Percentiles rank a stretch among this genome's conserved stretches.
These are phyloP conservation scores for Decapterus maruadsi DNA, from an alignment of 2,797 vertebrate species.

Conservation along the genomic window DNA sequence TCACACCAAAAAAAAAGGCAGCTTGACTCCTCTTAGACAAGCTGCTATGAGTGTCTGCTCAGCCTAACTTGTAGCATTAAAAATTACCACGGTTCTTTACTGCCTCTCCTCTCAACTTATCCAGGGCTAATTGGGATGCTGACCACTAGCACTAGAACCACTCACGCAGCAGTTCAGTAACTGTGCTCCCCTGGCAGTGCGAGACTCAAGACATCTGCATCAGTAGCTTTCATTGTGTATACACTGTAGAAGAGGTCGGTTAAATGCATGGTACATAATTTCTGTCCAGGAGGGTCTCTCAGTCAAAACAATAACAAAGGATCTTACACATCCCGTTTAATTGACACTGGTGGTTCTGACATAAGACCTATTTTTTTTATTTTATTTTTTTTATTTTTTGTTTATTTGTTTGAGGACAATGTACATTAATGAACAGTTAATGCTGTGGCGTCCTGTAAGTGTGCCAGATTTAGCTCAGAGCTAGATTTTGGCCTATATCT, in stretches of 20 bases:
- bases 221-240: not conserved
- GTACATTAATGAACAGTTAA: no score
- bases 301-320: not conserved
- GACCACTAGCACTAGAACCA: slow-evolving; percentile 8
- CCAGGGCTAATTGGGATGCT: slow-evolving; percentile 23
- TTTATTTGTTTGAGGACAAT: no score
- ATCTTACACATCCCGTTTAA: not conserved
- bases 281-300: not conserved
- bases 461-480: no score
- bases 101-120: not conserved
- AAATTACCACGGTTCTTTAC: not conserved
- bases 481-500: not conserved
- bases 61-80: not conserved
- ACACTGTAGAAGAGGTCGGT: no score
- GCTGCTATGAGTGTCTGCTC: not conserved
- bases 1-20: not conserved
- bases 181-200: not conserved
- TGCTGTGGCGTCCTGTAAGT: no score
- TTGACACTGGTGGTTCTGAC: not conserved
- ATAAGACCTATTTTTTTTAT: not conserved
- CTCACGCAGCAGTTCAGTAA: slow-evolving; percentile 5
- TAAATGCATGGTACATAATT: no score
- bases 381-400: no score
- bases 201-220: slow-evolving; percentile 4
- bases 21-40: not conserved